phyloP scores from a whole-genome alignment of 2,113 vertebrate species.

The Pseudonaja textilis region DNA sequence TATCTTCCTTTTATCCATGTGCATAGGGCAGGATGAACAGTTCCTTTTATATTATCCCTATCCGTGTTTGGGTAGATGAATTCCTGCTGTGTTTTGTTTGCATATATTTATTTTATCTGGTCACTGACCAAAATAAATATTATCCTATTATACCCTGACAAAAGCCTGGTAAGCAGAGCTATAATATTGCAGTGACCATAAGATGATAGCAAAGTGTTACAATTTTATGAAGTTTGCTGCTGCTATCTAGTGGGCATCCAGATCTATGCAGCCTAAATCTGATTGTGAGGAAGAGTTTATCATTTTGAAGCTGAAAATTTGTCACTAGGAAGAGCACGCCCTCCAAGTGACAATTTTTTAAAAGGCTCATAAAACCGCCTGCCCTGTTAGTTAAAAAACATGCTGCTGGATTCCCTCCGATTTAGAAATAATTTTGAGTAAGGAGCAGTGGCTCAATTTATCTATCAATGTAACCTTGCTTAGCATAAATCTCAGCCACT shows the following conservation, averaged over 20 bases:
- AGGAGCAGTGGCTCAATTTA: not conserved
- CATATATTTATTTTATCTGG: not conserved
- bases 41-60: not conserved
- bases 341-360: not conserved
- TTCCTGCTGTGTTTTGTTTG: not conserved
- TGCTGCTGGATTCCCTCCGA: not conserved
- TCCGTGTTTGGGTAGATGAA: not conserved
- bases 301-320: not conserved
- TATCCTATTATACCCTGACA: not conserved
- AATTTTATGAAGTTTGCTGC: not conserved
- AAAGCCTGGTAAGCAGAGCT: not conserved
- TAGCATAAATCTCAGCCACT: not conserved
- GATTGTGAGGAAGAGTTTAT: not conserved
- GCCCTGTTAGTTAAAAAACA: not conserved
- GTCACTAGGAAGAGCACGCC: not conserved
- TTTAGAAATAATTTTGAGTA: not conserved
- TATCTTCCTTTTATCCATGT: not conserved
- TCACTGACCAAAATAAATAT: not conserved
- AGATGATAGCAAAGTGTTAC: not conserved
- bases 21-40: no score
- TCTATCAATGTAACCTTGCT: not conserved
- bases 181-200: not conserved
- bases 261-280: not conserved
- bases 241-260: not conserved
- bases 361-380: not conserved